phyloP scores from a whole-genome alignment of 2,888 invertebrate genomes.

The Fabriciana adippe region DNA sequence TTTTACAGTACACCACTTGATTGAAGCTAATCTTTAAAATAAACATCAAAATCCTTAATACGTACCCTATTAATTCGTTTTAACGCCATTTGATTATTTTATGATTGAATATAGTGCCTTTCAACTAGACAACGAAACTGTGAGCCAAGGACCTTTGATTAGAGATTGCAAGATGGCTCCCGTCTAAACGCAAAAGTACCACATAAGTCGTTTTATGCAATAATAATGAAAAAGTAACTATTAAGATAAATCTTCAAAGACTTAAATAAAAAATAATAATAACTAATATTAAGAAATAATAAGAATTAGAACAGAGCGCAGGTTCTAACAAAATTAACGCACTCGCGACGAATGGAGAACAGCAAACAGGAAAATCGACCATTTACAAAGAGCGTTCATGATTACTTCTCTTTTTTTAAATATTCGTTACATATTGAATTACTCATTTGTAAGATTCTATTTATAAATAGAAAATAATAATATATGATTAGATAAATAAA shows the following conservation, averaged over 20 bases:
- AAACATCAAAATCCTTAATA: conserved; percentile 65
- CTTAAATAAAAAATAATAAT: conserved; percentile 73
- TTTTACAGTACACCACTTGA: conserved; percentile 67
- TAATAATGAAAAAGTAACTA: conserved; percentile 62
- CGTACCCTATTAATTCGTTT: conserved; percentile 98
- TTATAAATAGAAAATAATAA: not conserved
- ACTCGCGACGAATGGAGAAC: conserved; percentile 76
- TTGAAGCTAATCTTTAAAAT: conserved; percentile 53
- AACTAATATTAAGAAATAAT: conserved; percentile 76
- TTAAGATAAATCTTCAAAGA: conserved; percentile 62
- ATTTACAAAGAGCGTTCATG: conserved; percentile 71
- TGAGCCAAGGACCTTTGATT: conserved; percentile 93
- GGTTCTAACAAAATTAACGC: conserved; percentile 70
- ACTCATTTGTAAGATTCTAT: conserved; percentile 15
- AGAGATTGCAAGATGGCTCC: conserved; percentile 94
- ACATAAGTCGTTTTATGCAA: conserved; percentile 84
- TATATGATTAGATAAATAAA: not conserved
- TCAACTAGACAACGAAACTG: conserved; percentile 91
- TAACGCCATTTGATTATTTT: conserved; percentile 94
- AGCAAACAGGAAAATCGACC: conserved; percentile 81
- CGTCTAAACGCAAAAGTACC: conserved; percentile 90
- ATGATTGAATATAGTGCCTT: conserved; percentile 88
- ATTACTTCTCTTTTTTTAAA: conserved; percentile 41
- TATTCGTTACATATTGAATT: conserved; percentile 27
- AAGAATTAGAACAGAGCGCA: conserved; percentile 68